These are phyloP conservation scores for Plemyria rubiginata DNA, from an alignment of 2,888 invertebrate species.

Conservation along the genomic window DNA sequence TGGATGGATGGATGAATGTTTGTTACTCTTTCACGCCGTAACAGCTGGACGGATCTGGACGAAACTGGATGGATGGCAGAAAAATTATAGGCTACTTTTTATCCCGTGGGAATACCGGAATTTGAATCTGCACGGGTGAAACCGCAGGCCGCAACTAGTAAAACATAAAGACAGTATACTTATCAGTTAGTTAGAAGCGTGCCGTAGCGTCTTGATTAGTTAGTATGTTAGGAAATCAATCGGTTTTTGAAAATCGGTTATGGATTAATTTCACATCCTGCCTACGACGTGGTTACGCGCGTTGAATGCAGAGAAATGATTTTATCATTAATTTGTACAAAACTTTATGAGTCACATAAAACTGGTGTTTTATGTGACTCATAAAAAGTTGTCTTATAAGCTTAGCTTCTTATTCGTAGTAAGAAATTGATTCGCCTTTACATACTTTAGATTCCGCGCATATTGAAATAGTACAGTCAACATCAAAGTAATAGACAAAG, in stretches of 20 bases:
- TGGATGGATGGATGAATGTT: too few relatives aligned
- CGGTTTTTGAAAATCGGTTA: conserved; percentile 46
- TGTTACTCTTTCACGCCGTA: too few relatives aligned
- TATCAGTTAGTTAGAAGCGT: not conserved
- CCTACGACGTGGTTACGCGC: conserved; percentile 39
- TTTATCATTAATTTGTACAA: conserved; percentile 25
- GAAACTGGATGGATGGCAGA: too few relatives aligned
- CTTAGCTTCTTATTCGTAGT: not conserved
- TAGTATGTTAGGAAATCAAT: conserved; percentile 19
- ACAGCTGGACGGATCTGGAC: too few relatives aligned
- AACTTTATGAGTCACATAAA: not conserved
- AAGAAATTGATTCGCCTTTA: not conserved
- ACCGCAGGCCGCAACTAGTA: not conserved
- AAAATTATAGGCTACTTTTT: too few relatives aligned
- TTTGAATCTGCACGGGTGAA: too few relatives aligned
- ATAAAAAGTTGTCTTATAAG: conserved; percentile 4
- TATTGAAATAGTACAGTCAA: too few relatives aligned
- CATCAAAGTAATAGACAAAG: too few relatives aligned
- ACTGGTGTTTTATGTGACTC: not conserved
- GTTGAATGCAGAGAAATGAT: conserved; percentile 20
- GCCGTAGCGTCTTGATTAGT: conserved; percentile 6
- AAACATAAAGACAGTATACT: not conserved
- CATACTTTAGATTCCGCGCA: not conserved
- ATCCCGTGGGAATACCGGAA: too few relatives aligned
- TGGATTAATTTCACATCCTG: conserved; percentile 64